Percentiles rank a stretch among this genome's conserved stretches.
These are phyloP conservation scores for Amphilophus citrinellus DNA, from an alignment of 2,113 vertebrate genomes.

Conservation along the genomic window DNA sequence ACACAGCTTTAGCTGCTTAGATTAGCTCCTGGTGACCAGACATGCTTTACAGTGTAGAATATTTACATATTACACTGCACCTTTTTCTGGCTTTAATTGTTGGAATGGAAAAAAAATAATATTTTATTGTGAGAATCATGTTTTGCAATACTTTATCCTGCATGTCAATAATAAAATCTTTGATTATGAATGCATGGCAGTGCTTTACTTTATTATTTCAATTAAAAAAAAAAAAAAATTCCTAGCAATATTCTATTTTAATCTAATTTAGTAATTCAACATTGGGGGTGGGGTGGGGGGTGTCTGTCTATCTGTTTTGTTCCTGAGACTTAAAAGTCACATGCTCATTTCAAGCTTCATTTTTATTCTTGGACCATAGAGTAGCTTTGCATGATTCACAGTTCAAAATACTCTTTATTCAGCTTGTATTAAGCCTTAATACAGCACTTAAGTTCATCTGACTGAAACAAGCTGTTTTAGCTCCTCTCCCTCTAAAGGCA, in stretches of 20 bases:
- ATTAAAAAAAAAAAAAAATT: not conserved
- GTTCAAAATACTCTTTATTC: not conserved
- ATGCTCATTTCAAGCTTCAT: not conserved
- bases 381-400: not conserved
- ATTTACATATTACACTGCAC: not conserved
- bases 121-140: slow-evolving; percentile 32
- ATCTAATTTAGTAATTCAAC: not conserved
- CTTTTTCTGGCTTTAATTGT: slow-evolving; percentile 30
- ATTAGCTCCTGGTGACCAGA: slow-evolving; percentile 2
- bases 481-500: too few relatives aligned
- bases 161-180: slow-evolving; percentile 52
- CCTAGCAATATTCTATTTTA: not conserved
- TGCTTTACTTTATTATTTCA: not conserved
- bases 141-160: slow-evolving; percentile 40
- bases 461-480: too few relatives aligned
- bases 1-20: slow-evolving; percentile 15
- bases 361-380: not conserved
- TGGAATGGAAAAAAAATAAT: not conserved
- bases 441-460: too few relatives aligned
- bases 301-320: not conserved
- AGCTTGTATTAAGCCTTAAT: too few relatives aligned
- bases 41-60: not conserved
- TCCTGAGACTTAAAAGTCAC: not conserved
- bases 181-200: not conserved
- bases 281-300: too few relatives aligned